Base-by-base conservation (phyloP, 2,113 vertebrate species). In the Anolis sagrei region DNA sequence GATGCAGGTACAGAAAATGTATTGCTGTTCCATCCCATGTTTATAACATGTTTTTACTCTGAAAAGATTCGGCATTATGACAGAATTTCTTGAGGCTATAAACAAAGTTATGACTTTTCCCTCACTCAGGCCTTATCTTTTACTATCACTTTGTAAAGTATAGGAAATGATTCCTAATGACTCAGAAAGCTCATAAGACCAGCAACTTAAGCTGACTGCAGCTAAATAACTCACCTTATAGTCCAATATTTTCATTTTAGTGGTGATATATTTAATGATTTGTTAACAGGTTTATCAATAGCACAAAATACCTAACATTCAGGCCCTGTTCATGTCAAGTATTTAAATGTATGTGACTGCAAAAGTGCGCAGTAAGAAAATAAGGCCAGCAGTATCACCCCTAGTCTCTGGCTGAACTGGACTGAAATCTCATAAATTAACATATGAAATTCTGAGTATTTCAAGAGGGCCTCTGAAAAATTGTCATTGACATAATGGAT, bases 41-140 rank as follows among this genome's bases (percentile, higher is more conserved):
- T 21, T 34, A 13, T 32, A 32, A 32, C 54, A 32, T 21, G n/a
- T 54, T 34, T 21, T n/a, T n/a, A 32, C 8, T 87, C 58, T 84
- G 87, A 87, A 82, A 91, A 92, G 92, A 90, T 81, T 90, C 89
- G 70, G 54, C 82, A 69, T 34, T 84, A 82, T 51, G 2, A 0
- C 36, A 87, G 85, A 90, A 49, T 27, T 39, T 79, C 19, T 25
- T 87, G 21, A 89, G 2, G 8, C 70, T 89, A 68, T 36, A 68
- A 68, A 87, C 76, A 76, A 2, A 84, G 36, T 0, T 34, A 11
- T 6, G 62, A 2, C n/a, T 87, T 81, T 66, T 90, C 91, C 54
- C 78, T 39, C 29, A 86, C 83, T 88, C n/a, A 86, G 79, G 76
- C 83, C 32, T 58, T 90, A 90, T 25, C 87, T 54, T 64, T 44